phyloP scores from a whole-genome alignment of 2,113 vertebrate species.

The Danionella cerebrum region DNA sequence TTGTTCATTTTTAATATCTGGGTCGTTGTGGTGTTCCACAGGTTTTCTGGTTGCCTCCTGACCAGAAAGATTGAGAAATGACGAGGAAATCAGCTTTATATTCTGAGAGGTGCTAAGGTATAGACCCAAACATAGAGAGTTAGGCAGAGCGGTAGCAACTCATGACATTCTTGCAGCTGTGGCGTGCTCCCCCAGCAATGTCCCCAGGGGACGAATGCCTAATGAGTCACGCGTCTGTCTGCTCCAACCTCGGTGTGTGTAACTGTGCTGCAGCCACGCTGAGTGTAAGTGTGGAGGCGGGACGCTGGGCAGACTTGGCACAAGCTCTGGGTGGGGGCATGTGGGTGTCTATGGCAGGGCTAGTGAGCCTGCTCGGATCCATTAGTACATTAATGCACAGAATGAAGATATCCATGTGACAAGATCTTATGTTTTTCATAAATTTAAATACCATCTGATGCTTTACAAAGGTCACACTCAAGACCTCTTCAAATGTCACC shows the following conservation, averaged over 20 bases:
- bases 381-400: constrained; percentile 39
- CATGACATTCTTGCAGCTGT: constrained; percentile 75
- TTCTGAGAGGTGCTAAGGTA: constrained; percentile 64
- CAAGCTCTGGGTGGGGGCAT: constrained; percentile 43
- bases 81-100: too few relatives aligned
- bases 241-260: constrained; percentile 65
- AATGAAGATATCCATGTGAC: constrained; percentile 30
- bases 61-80: too few relatives aligned
- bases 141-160: constrained; percentile 57
- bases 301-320: constrained; percentile 61
- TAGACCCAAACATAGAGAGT: constrained; percentile 33
- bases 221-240: constrained; percentile 79
- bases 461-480: too few relatives aligned
- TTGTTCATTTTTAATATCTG: too few relatives aligned
- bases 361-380: constrained; percentile 50
- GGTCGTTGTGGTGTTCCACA: too few relatives aligned
- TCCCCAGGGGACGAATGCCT: constrained; percentile 73
- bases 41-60: too few relatives aligned
- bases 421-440: background rate
- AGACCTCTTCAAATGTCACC: too few relatives aligned
- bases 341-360: constrained; percentile 45
- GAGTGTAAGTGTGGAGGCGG: constrained; percentile 49
- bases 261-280: constrained; percentile 49
- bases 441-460: too few relatives aligned
- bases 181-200: constrained; percentile 60